These are phyloP conservation scores for Xenopus tropicalis DNA, from an alignment of 2,113 vertebrate genomes.

Conservation along the genomic window UCB_Xtro_10.0 CM004451.2:27056001-27056500, in stretches of 20 bases:
- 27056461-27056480: too few species aligned
- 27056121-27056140: constrained; percentile 1
- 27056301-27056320: constrained; percentile 17
- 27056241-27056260: constrained; percentile 20
- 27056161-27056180: constrained; percentile 15
- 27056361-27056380: neutral
- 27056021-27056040: neutral
- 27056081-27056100: constrained; percentile 1
- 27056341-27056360: constrained; percentile 16
- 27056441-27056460: too few species aligned
- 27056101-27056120: constrained; percentile 14
- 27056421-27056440: too few species aligned
- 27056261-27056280: constrained; percentile 14
- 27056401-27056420: too few species aligned
- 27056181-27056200: constrained; percentile 15
- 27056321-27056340: constrained; percentile 22
- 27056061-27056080: constrained; percentile 9
- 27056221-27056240: constrained; percentile 33
- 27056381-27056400: too few species aligned
- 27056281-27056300: constrained; percentile 4
- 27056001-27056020: too few species aligned
- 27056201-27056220: constrained; percentile 23
- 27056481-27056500: too few species aligned
- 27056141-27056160: neutral
- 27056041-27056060: neutral